Conservation (phyloP, 1,140 invertebrate species). For the Varroa destructor region DNA sequence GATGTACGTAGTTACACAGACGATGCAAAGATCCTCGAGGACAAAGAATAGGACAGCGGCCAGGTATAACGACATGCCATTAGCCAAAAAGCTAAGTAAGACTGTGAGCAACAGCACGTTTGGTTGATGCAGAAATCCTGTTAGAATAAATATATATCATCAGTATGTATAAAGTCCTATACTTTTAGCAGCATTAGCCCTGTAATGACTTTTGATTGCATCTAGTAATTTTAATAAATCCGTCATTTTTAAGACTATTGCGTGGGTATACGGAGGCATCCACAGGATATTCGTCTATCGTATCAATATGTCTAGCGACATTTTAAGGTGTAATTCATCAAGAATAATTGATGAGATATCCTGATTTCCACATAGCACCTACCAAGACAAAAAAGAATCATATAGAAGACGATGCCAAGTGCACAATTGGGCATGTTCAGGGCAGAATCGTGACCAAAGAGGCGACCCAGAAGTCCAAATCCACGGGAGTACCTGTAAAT, state of each 20-base stretch:
- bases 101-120: slow-evolving; percentile 46
- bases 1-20: slow-evolving; percentile 64
- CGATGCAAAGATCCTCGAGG: slow-evolving; percentile 59
- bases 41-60: slow-evolving; percentile 60
- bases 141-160: slow-evolving; percentile 36
- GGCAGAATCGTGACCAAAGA: slow-evolving; percentile 46
- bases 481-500: slow-evolving; percentile 42
- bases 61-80: slow-evolving; percentile 56
- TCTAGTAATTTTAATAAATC: too few relatives aligned
- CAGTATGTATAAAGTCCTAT: too few relatives aligned
- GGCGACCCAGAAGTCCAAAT: slow-evolving; percentile 52
- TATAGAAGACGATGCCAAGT: slow-evolving; percentile 56
- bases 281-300: too few relatives aligned
- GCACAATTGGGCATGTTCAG: slow-evolving; percentile 59
- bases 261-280: too few relatives aligned
- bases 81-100: slow-evolving; percentile 46
- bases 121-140: slow-evolving; percentile 49
- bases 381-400: slow-evolving; percentile 45
- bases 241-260: too few relatives aligned
- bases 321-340: neutral
- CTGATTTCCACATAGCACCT: neutral
- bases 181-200: too few relatives aligned
- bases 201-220: too few relatives aligned
- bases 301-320: too few relatives aligned
- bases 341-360: slow-evolving; percentile 1